Base-by-base conservation (phyloP, 2,888 invertebrate species). In the Drepanosiphum platanoidis region DNA sequence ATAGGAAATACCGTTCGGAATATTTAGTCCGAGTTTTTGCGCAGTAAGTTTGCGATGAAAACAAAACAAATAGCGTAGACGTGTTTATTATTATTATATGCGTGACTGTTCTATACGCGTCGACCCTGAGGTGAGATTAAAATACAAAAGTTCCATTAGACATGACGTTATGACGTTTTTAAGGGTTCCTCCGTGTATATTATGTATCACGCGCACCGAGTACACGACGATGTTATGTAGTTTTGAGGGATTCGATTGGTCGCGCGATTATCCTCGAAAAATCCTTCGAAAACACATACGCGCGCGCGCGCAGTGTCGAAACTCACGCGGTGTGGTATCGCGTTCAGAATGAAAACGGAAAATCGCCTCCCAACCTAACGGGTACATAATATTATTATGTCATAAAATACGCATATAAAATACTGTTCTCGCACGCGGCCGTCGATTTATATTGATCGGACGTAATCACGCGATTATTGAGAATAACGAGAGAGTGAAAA, bases 111-210 rank as follows among this genome's bases (percentile, higher is more conserved):
- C 46, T 61, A 61, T 61, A 61, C 2, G 1, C 4, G 5, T n/a
- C 52, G 52, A 75, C 52, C 34, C 42, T 13, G 52, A 15, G 52
- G 75, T 34, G 52, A 58, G 75, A 75, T 34, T 58, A 52, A 75
- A 75, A 34, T 75, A 75, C 34, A 75, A 75, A 34, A 34, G 32
- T 75, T 58, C 13, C 74, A 58, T 52, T 52, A 34, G 74, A n/a
- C n/a, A 11, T 5, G 46, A n/a, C 9, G 61, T 64, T 30, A 64
- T 27, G 61, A 61, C 61, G 61, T 61, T 46, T 46, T 46, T 27
- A 64, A 30, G 27, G 64, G 64, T 11, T 64, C 9, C 64, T 64
- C 64, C 13, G n/a, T 52, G 9, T 39, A 39, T 39, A 52, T 18
- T 9, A 18, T 18, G 13, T 13, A 46, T 46, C 15, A 46, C 46